Evolutionary conservation across 1,140 invertebrate species (phyloP), one percentile per base, ranked within the genome.

Genomic region (Orius insidiosus): DNA sequence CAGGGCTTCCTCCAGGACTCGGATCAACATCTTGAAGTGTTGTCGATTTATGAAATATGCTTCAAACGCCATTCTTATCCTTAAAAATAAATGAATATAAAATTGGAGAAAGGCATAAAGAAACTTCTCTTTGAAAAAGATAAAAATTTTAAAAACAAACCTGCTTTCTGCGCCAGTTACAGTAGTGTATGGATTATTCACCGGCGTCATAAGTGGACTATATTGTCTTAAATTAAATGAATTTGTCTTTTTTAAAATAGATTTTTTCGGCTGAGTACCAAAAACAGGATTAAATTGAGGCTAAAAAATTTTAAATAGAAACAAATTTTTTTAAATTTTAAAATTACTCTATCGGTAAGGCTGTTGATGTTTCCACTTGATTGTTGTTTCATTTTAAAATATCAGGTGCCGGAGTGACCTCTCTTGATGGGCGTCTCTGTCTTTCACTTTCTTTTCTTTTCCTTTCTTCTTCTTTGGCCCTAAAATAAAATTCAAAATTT

Each of bases 171-270:
- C 80, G 13, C 80, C 85, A 3, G 85, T 88, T 5, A 89, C 83
- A 1, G 85, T 90, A 6, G 78, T 82, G 48, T 85, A 85, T 0
- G 78, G 78, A 10, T 76, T 80, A 0, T 76, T 74, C 9, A 69
- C 74, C 7, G 80, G 80, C 55, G 72, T 76, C 2, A 68, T 62
- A 13, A 74, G 56, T 10, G 78, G 78, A 52, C 71, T 72, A 59
- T 76, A 79, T 33, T 73, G 72, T 53, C 77, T 82, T 8, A 86
- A 57, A 3, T 79, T 89, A 58, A 86, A 89, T 5, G 84, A 89
- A 63, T 88, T 85, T 0, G 85, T 89, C 63, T 90, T 90, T 66
- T 92, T 92, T 37, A 92, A 63, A 57, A 92, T 92, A 0, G 85
- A 90, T 60, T 92, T 92, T 45, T 76, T 78, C 3, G 81, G 80